Conservation (phyloP, 2,888 invertebrate genomes). For the Chrysomela aeneicollis region DNA sequence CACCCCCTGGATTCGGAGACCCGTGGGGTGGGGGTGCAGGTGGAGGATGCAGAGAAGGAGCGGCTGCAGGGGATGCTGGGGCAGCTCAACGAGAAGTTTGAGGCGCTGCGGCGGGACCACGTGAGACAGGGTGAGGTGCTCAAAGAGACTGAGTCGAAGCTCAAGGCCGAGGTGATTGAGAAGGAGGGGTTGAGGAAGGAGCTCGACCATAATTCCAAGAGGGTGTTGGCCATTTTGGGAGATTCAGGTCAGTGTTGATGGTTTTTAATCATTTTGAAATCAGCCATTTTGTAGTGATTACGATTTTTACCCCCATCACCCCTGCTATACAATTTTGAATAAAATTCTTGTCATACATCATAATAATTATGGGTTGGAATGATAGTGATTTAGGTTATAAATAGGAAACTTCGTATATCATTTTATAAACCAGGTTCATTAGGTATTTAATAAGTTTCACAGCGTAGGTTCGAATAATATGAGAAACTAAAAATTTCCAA, state of each 20-base stretch:
- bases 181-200: conserved; percentile 78
- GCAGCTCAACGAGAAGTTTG: conserved; percentile 68
- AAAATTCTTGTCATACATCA: no score
- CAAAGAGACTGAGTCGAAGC: conserved; percentile 66
- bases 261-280: no score
- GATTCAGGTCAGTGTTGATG: conserved; percentile 58
- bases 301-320: no score
- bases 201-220: conserved; percentile 75
- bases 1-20: conserved; percentile 55
- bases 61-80: conserved; percentile 68
- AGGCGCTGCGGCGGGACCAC: conserved; percentile 64
- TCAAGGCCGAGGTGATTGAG: conserved; percentile 76
- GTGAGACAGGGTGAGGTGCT: conserved; percentile 61
- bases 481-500: no score
- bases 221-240: conserved; percentile 70
- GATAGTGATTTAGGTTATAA: no score
- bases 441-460: no score
- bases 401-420: no score
- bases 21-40: conserved; percentile 54
- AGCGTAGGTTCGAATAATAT: no score
- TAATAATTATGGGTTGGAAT: no score
- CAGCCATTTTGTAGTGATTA: neutral
- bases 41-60: conserved; percentile 71
- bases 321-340: no score
- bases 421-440: no score